phyloP scores from a whole-genome alignment of 2,888 invertebrate genomes.

The Tetheella fluctuosa region DNA sequence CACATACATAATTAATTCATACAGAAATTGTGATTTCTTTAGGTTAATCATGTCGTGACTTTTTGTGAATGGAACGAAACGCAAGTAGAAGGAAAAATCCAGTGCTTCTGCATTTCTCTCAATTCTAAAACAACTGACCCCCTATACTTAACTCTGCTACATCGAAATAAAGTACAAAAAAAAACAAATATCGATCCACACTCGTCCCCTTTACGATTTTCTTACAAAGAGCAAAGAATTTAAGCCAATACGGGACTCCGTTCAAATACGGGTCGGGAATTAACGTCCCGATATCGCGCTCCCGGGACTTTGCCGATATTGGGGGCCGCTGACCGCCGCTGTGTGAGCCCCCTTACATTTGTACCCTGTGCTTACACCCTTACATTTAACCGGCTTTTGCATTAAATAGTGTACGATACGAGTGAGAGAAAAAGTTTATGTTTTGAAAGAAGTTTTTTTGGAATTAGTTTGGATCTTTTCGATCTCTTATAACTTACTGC shows the following conservation, averaged over 20 bases:
- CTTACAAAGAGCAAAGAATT: conserved; percentile 48
- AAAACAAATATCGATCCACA: conserved; percentile 20
- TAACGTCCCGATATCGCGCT: conserved; percentile 18
- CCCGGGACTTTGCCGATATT: conserved; percentile 8
- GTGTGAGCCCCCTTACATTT: conserved; percentile 13
- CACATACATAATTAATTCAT: too few species aligned
- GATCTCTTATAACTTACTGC: too few species aligned
- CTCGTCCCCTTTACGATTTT: conserved; percentile 22
- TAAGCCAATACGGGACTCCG: conserved; percentile 61
- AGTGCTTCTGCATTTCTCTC: too few species aligned
- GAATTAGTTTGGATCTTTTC: too few species aligned
- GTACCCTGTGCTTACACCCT: background rate
- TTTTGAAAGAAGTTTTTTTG: background rate
- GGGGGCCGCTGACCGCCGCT: conserved; percentile 11
- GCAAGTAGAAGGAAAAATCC: too few species aligned
- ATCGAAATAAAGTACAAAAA: conserved; percentile 6
- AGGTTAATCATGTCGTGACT: too few species aligned
- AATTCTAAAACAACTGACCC: background rate
- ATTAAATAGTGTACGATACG: background rate
- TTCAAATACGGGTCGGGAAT: conserved; percentile 63
- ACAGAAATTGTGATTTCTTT: too few species aligned
- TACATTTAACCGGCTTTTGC: conserved; percentile 6
- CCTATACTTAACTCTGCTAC: background rate
- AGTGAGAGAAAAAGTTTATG: background rate
- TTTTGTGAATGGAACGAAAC: too few species aligned